Percentiles rank a stretch among this genome's conserved stretches.
These are phyloP conservation scores for Reticulitermes lucifugus DNA, from an alignment of 2,888 invertebrate genomes.

Conservation along the genomic window DNA sequence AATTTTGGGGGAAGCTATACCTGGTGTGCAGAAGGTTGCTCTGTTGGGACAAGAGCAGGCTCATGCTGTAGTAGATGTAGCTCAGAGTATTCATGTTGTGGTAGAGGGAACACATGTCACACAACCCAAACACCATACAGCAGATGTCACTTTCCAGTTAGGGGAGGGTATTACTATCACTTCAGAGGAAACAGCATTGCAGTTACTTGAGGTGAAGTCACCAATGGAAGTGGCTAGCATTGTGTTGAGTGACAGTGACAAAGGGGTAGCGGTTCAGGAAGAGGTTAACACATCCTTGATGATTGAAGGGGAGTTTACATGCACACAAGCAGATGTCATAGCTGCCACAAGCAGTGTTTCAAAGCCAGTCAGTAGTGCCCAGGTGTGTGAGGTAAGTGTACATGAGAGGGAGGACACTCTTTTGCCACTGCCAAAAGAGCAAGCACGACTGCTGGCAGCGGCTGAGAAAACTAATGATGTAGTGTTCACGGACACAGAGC, in stretches of 20 bases:
- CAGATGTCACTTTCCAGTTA: constrained; percentile 31
- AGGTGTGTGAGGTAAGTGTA: constrained; percentile 51
- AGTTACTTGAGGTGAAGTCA: constrained; percentile 4
- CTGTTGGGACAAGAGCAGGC: constrained; percentile 35
- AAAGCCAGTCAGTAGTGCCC: constrained; percentile 26
- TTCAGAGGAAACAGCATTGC: constrained; percentile 22
- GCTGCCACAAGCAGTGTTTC: background rate
- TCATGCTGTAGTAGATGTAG: constrained; percentile 18
- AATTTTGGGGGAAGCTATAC: constrained; percentile 7
- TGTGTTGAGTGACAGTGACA: constrained; percentile 32
- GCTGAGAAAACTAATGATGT: constrained; percentile 45
- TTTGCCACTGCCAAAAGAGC: constrained; percentile 51
- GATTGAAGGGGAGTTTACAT: constrained; percentile 38
- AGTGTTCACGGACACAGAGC: constrained; percentile 42
- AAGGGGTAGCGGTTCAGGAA: constrained; percentile 44
- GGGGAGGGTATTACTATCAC: constrained; percentile 37
- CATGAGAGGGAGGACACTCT: constrained; percentile 49
- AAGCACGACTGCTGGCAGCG: constrained; percentile 51
- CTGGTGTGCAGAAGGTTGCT: constrained; percentile 20
- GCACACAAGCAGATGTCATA: constrained; percentile 18
- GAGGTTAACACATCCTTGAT: constrained; percentile 38
- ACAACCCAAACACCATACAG: constrained; percentile 25
- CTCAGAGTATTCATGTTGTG: constrained; percentile 30
- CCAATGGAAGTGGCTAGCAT: constrained; percentile 28
- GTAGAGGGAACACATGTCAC: constrained; percentile 31